phyloP scores from a whole-genome alignment of 2,113 vertebrate genomes.

The Barnardius zonarius region DNA sequence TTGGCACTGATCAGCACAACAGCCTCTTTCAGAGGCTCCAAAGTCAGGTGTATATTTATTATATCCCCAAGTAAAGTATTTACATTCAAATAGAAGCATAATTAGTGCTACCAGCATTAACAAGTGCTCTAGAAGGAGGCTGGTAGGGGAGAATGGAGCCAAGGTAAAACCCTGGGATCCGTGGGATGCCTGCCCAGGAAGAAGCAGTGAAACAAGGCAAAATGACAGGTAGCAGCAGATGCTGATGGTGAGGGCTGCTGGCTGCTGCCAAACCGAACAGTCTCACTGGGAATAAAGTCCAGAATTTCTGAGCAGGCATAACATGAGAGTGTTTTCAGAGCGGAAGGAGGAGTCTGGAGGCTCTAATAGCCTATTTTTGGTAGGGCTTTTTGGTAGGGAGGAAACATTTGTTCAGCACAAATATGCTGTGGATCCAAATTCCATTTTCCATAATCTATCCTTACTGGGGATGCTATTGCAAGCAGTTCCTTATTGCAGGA shows the following conservation, averaged over 20 bases:
- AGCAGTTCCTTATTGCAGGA: background rate
- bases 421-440: background rate
- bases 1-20: background rate
- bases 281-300: background rate
- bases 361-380: background rate
- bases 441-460: background rate
- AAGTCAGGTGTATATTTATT: background rate
- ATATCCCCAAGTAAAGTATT: slow-evolving; percentile 18
- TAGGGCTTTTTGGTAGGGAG: background rate
- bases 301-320: background rate
- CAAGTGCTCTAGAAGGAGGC: background rate
- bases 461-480: background rate
- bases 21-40: background rate
- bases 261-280: background rate
- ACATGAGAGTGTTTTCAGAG: background rate
- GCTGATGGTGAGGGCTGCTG: background rate
- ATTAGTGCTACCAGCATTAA: slow-evolving; percentile 1
- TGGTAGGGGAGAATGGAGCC: background rate
- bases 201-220: background rate
- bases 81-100: background rate
- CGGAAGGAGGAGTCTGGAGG: background rate
- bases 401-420: background rate
- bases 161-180: background rate
- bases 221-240: slow-evolving; percentile 19
- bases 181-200: slow-evolving; percentile 4